Evolutionary conservation across 2,113 vertebrate genomes (phyloP), one percentile per base, ranked within the genome.

Genomic region (Pseudopipra pipra): DNA sequence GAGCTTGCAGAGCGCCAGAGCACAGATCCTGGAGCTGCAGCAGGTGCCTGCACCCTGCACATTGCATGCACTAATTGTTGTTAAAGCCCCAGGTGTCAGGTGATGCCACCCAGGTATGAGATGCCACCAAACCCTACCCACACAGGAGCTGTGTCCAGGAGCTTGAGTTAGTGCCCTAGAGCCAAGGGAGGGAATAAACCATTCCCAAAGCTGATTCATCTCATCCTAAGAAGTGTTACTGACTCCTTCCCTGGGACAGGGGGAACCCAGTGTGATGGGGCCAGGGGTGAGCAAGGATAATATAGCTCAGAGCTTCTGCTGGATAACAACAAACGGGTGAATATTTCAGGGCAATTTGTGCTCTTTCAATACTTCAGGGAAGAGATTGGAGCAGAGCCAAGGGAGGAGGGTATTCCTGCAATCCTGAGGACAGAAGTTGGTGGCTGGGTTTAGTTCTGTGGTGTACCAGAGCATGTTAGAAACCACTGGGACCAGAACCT

Each of bases 401-500:
- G 75, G 49, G n/a, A 89, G 43, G 10, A 90, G 56, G 46, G 51
- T 25, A 10, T 49, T 85, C 43, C 93, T 93, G 74, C 67, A 66
- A 17, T 33, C 62, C 4, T 35, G 47, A 66, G 87, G 84, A 71
- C 77, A 59, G 68, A 70, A 81, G 43, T 0, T 56, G 58, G 37
- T 81, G 79, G 35, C 80, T 91, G 66, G 33, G 20, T 51, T 58
- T 81, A 41, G 77, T 2, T 37, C 73, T 91, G 87, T 89, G 94
- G 74, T 91, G 62, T 71, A 68, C 49, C 90, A 72, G 61, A 35
- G 31, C 2, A 5, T 55, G 67, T 39, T 25, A 76, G 87, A 91
- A 96, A 94, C 87, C 81, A 56, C 87, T 76, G 91, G 87, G 76
- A 89, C 33, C 87, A 89, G 91, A 91, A 89, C 46, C 74, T 78